Conservation (phyloP, 2,888 invertebrate genomes). For the Cremastinae sp. region DNA sequence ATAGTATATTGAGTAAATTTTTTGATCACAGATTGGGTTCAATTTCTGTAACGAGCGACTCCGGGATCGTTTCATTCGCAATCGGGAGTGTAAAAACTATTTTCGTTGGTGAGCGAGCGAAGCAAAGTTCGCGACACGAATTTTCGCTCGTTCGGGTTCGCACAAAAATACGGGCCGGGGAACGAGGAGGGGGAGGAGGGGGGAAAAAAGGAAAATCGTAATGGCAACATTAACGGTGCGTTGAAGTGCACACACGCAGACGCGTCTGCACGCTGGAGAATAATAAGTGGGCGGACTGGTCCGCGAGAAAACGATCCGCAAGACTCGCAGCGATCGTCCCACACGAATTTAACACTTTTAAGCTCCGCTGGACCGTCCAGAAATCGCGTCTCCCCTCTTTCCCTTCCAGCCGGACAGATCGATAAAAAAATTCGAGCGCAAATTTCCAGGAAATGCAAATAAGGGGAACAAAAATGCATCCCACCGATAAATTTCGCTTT, state of each 20-base stretch:
- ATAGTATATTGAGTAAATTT: too few relatives aligned
- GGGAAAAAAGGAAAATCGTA: conserved; percentile 28
- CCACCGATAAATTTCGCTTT: conserved; percentile 4
- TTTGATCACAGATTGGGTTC: too few relatives aligned
- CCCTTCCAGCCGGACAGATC: conserved; percentile 40
- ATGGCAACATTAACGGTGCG: conserved; percentile 49
- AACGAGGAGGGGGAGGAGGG: not conserved
- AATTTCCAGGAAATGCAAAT: conserved; percentile 43
- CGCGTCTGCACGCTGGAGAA: conserved; percentile 9
- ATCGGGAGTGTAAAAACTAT: conserved; percentile 38
- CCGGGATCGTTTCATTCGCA: not conserved
- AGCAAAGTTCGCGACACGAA: conserved; percentile 31
- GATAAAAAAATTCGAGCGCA: conserved; percentile 42
- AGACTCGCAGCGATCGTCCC: conserved; percentile 36
- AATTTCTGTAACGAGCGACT: not conserved
- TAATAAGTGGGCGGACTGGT: conserved; percentile 68
- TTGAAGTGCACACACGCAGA: conserved; percentile 35
- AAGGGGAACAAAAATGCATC: conserved; percentile 21
- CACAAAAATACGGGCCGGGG: not conserved
- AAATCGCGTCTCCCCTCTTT: conserved; percentile 29
- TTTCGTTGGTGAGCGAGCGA: conserved; percentile 46
- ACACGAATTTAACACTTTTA: conserved; percentile 51
- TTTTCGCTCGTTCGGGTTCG: conserved; percentile 23
- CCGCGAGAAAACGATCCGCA: conserved; percentile 44
- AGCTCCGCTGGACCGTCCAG: conserved; percentile 32